phyloP scores from a whole-genome alignment of 2,113 vertebrate species.

The Verasper variegatus region DNA sequence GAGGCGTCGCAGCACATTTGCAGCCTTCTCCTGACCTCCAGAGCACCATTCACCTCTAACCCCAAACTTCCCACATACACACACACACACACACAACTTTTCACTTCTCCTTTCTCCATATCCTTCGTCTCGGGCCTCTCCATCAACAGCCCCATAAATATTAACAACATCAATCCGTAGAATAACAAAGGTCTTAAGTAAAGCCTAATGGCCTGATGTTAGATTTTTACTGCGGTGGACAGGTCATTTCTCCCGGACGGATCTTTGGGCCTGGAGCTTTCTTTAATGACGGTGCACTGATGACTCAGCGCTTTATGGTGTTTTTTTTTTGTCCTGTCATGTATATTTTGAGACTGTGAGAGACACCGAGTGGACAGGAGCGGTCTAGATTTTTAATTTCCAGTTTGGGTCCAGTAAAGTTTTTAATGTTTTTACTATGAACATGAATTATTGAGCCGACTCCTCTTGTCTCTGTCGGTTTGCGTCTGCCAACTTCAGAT shows the following conservation, averaged over 20 bases:
- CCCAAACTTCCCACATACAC: constrained; percentile 20
- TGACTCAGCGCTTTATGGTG: constrained; percentile 18
- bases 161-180: constrained; percentile 61
- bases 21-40: constrained; percentile 28
- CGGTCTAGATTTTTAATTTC: constrained; percentile 18
- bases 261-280: constrained; percentile 1
- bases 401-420: constrained; percentile 14
- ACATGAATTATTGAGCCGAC: constrained; percentile 63
- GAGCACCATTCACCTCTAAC: constrained; percentile 55
- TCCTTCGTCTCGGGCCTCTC: constrained; percentile 28
- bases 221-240: constrained; percentile 44
- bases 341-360: constrained; percentile 15
- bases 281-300: constrained; percentile 10
- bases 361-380: background rate
- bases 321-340: constrained; percentile 36
- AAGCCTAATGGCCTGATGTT: constrained; percentile 59
- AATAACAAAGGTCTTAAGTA: constrained; percentile 63
- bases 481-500: too few species aligned
- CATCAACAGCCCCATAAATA: constrained; percentile 60
- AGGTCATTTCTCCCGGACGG: constrained; percentile 10
- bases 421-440: constrained; percentile 33
- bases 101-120: background rate
- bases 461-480: constrained; percentile 23
- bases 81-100: constrained; percentile 26
- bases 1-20: constrained; percentile 52